A percentile compares a stretch with the other conserved stretches of the same genome.
Conservation (phyloP, 2,113 vertebrate species). For the Hippocampus barbouri region DNA sequence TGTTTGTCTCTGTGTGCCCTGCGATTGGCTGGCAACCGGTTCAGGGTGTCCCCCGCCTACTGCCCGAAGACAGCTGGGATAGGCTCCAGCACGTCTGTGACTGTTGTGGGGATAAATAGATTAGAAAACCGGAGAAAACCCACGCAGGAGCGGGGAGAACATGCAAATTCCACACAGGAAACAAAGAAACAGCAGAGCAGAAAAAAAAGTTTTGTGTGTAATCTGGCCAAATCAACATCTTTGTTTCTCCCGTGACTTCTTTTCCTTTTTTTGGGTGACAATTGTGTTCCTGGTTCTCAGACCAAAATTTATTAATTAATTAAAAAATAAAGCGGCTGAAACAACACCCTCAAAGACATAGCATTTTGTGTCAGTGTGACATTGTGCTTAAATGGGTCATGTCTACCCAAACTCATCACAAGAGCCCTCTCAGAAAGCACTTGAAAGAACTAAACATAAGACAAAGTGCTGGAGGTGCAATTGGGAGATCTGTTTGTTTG, state of each 20-base stretch:
- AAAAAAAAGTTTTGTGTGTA: neutral
- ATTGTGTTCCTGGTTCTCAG: conserved; percentile 26
- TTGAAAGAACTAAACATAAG: conserved; percentile 57
- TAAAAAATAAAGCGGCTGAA: conserved; percentile 3
- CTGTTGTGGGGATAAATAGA: too few relatives aligned
- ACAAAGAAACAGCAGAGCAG: too few relatives aligned
- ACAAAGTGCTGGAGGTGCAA: conserved; percentile 52
- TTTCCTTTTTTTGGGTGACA: conserved; percentile 8
- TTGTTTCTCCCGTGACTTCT: conserved; percentile 29
- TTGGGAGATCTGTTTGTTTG: conserved; percentile 19
- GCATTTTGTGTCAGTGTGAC: conserved; percentile 51
- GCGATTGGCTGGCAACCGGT: too few relatives aligned
- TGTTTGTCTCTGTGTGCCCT: too few relatives aligned
- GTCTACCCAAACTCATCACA: conserved; percentile 43
- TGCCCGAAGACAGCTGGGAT: too few relatives aligned
- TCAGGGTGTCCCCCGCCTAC: too few relatives aligned
- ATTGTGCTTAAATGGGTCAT: conserved; percentile 59
- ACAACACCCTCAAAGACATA: conserved; percentile 36
- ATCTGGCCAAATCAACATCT: conserved; percentile 13
- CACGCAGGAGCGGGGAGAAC: too few relatives aligned
- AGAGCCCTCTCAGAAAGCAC: conserved; percentile 53
- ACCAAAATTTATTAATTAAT: neutral
- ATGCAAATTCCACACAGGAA: too few relatives aligned
- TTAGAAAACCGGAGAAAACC: too few relatives aligned
- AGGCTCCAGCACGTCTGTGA: too few relatives aligned